Conservation (phyloP, 2,113 vertebrate species). For the Chloropsis hardwickii region DNA sequence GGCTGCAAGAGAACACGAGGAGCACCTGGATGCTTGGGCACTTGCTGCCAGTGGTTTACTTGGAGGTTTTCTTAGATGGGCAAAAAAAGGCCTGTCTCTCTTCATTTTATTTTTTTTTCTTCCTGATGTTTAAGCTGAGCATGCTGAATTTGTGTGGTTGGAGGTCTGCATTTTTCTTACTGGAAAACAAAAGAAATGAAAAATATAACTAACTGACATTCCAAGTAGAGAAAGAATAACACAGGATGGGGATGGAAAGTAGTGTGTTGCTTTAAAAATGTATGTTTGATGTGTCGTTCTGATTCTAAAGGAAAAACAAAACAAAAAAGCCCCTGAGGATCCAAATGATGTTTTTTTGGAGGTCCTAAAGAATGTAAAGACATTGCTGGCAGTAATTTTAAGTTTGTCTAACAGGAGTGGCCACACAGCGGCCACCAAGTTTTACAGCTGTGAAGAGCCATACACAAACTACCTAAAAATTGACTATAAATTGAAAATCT, state of each 20-base stretch:
- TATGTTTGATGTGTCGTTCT: neutral
- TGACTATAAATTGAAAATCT: neutral
- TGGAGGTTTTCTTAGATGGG: neutral
- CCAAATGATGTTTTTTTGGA: neutral
- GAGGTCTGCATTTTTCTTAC: conserved; percentile 29
- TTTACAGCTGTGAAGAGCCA: neutral
- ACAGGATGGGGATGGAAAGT: neutral
- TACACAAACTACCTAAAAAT: neutral
- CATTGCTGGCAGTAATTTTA: neutral
- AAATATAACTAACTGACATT: neutral
- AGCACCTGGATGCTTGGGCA: neutral
- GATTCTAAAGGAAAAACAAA: neutral
- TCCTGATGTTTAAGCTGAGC: neutral
- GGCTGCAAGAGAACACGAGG: neutral
- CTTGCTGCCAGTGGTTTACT: neutral
- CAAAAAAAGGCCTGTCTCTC: neutral
- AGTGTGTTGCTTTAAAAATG: neutral
- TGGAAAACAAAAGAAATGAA: conserved; percentile 22
- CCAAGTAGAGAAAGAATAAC: neutral
- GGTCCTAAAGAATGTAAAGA: neutral
- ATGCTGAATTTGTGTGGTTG: neutral
- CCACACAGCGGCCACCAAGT: neutral
- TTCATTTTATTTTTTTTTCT: neutral
- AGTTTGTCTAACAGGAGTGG: neutral
- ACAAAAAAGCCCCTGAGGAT: neutral